Percentiles rank a stretch among this genome's conserved stretches.
phyloP scores from a whole-genome alignment of 2,113 vertebrate genomes.

The Halcyon senegalensis region DNA sequence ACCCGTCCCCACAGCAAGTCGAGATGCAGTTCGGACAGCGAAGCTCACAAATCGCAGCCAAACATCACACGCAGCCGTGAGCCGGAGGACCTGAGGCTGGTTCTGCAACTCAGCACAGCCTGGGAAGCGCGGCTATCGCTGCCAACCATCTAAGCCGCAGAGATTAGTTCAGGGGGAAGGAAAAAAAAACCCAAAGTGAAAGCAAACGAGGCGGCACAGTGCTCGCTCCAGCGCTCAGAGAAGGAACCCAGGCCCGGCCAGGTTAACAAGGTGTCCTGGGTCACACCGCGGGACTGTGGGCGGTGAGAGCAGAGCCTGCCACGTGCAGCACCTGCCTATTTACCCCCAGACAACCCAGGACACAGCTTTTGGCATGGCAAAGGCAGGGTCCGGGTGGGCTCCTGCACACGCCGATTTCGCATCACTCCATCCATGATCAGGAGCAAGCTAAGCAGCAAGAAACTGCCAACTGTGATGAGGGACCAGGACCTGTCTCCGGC shows the following conservation, averaged over 20 bases:
- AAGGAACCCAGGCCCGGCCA: not conserved
- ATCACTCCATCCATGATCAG: not conserved
- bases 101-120: not conserved
- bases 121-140: not conserved
- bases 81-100: not conserved
- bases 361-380: accelerated
- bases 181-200: not conserved
- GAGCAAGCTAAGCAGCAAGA: not conserved
- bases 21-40: accelerated
- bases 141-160: not conserved
- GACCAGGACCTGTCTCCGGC: accelerated
- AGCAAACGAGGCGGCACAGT: not conserved
- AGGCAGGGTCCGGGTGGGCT: accelerated
- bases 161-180: not conserved
- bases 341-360: accelerated
- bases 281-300: accelerated
- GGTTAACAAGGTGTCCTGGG: not conserved
- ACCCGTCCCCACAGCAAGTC: accelerated
- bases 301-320: not conserved
- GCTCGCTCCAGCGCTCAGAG: accelerated
- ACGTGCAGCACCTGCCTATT: not conserved
- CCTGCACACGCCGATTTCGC: accelerated
- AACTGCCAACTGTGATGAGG: not conserved
- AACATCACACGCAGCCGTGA: accelerated
- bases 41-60: not conserved